Evolutionary conservation across 2,797 vertebrate genomes (phyloP).

Genomic region (Hafferia zeledoni): DNA sequence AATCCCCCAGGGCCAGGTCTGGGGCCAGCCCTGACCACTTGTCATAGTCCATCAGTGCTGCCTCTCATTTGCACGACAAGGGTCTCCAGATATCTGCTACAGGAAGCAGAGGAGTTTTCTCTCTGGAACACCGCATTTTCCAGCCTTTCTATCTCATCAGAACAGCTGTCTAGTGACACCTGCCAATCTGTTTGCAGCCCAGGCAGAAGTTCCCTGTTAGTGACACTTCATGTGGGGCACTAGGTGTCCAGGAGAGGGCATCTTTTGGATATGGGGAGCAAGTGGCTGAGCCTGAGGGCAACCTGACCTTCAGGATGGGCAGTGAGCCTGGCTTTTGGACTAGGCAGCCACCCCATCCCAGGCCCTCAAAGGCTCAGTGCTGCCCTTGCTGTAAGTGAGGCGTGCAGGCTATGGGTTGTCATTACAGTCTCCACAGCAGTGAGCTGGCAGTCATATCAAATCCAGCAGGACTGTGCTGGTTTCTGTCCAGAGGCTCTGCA

Average conservation of each 20-base stretch:
- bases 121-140: neutral
- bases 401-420: neutral
- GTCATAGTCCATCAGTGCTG: neutral
- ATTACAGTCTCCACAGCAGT: neutral
- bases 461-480: neutral
- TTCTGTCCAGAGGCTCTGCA: neutral
- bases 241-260: slow-evolving; percentile 30
- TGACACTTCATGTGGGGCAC: neutral
- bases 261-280: neutral
- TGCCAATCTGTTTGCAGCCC: neutral
- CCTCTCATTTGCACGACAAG: neutral
- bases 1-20: neutral
- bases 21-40: neutral
- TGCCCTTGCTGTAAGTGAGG: neutral
- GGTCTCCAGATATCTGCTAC: neutral
- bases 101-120: neutral
- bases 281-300: neutral
- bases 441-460: neutral
- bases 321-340: neutral
- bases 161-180: neutral
- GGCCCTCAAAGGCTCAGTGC: neutral
- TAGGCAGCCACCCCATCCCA: neutral
- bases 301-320: slow-evolving; percentile 20
- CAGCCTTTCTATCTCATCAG: neutral
- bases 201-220: neutral